Conservation (phyloP, 2,113 vertebrate species). For the Antechinus flavipes region DNA sequence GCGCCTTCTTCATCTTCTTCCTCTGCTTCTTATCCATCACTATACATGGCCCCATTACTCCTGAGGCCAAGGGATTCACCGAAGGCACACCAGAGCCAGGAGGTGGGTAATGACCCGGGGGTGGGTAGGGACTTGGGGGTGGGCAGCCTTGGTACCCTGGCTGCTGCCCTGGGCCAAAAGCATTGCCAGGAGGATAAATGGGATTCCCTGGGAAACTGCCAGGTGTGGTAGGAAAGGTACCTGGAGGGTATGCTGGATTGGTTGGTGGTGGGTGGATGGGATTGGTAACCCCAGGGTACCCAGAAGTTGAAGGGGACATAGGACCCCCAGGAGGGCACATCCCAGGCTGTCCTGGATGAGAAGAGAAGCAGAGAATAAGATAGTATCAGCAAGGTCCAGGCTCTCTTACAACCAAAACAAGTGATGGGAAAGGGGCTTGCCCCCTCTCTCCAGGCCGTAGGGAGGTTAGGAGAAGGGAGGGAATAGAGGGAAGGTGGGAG, state of each 20-base stretch:
- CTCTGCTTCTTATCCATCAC: conserved; percentile 87
- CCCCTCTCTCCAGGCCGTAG: not conserved
- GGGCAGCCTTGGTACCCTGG: conserved; percentile 73
- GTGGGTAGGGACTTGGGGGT: conserved; percentile 76
- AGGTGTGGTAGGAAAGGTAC: conserved; percentile 69
- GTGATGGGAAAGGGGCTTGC: not conserved
- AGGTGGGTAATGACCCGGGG: conserved; percentile 74
- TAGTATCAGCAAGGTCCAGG: conserved; percentile 46
- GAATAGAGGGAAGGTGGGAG: too few relatives aligned
- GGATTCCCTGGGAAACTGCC: conserved; percentile 70
- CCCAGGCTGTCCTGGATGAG: conserved; percentile 74
- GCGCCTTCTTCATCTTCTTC: conserved; percentile 90
- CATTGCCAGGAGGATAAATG: conserved; percentile 70
- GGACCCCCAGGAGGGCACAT: conserved; percentile 58
- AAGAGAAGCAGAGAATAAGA: conserved; percentile 57
- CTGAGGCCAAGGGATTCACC: conserved; percentile 78
- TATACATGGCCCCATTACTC: conserved; percentile 78
- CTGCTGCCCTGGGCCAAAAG: conserved; percentile 65
- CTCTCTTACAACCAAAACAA: conserved; percentile 40
- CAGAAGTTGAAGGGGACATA: conserved; percentile 56
- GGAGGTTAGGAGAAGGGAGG: not conserved
- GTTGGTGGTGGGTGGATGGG: conserved; percentile 75
- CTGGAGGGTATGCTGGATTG: conserved; percentile 77
- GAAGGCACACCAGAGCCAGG: conserved; percentile 78
- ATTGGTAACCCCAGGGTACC: conserved; percentile 80